phyloP scores from a whole-genome alignment of 2,797 vertebrate genomes.

The Gambelia wislizenii region DNA sequence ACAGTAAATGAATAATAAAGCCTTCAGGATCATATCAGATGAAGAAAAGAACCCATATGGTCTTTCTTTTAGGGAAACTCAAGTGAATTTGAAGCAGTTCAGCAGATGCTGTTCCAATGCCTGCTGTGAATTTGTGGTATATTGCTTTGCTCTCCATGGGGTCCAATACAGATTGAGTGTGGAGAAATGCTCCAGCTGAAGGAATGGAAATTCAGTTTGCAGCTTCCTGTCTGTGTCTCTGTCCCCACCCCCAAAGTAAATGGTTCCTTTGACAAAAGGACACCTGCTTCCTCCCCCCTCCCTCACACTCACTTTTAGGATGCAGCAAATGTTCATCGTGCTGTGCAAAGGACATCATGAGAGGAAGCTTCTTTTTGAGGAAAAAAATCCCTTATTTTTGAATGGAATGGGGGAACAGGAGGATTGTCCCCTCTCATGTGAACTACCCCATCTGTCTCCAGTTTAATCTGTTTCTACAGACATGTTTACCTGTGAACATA shows the following conservation, averaged over 20 bases:
- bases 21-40: neutral
- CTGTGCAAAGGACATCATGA: neutral
- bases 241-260: neutral
- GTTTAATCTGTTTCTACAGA: neutral
- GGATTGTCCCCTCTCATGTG: neutral
- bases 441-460: neutral
- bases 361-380: neutral
- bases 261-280: slow-evolving; percentile 6
- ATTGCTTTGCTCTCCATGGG: slow-evolving; percentile 18
- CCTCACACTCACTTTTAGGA: neutral
- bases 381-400: neutral
- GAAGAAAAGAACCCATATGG: neutral
- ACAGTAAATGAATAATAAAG: neutral
- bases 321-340: slow-evolving; percentile 2
- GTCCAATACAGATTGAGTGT: neutral
- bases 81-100: slow-evolving; percentile 8
- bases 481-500: neutral
- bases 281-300: neutral
- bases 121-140: slow-evolving; percentile 22
- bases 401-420: neutral
- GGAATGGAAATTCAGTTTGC: slow-evolving; percentile 3
- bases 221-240: neutral
- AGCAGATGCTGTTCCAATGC: slow-evolving; percentile 4
- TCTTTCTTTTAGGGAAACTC: neutral
- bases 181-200: neutral